Base-by-base conservation (phyloP, 1,140 invertebrate genomes). In the Geopemphigus sp. region DNA sequence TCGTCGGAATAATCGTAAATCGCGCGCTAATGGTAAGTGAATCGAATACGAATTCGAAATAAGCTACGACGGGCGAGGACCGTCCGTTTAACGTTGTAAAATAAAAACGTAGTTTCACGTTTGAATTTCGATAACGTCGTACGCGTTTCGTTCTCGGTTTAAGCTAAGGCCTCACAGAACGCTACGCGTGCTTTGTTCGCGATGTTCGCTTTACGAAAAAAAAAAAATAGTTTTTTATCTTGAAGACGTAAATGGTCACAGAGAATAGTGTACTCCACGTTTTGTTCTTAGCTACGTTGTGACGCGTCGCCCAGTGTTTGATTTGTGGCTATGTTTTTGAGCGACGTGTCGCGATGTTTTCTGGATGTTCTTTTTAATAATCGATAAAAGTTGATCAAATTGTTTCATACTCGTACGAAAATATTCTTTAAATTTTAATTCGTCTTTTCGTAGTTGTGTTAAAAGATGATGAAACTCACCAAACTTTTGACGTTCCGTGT, bases 381-480 rank as follows among this genome's bases (percentile, higher is more conserved):
- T 66, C 45, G 63, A 66, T 66, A 66, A 66, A 66, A 66, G 32
- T 66, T 66, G 32, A 66, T 66, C 32, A 66, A 66, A 66, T 66
- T 66, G 32, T 66, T 66, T 66, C 63, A 66, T 66, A 66, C 32
- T 45, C 32, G 45, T 66, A 66, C 63, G 63, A 66, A 66, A 66
- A 66, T 66, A 66, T 66, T 66, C 63, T 66, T 66, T 66, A 22
- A 45, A 66, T 66, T 66, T 66, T 66, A 66, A 66, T 66, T 66
- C 63, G 14, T 66, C 63, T 45, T 45, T 66, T 66, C 63, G 29
- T 66, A 66, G 10, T 66, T 45, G 63, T 66, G 39, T 66, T 45
- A 66, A 66, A 66, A 66, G 63, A 66, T 66, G 63, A 66, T 66
- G 63, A 39, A 66, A 66, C 45, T 66, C 32, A 45, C 63, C 19